These are phyloP conservation scores for Engystomops pustulosus DNA, from an alignment of 2,113 vertebrate genomes.

Conservation along the genomic window DNA sequence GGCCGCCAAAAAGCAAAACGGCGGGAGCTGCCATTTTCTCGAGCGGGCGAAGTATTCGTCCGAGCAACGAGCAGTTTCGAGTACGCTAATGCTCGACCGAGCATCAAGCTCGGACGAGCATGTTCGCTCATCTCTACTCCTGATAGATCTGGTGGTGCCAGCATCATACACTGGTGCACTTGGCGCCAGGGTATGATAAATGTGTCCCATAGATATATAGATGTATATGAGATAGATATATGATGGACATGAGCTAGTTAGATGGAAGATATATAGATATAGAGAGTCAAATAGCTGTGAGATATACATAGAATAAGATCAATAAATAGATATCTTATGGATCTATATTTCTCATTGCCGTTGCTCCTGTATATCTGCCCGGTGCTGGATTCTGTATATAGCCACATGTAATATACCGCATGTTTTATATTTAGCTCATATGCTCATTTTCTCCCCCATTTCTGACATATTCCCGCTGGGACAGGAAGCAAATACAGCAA, in stretches of 20 bases:
- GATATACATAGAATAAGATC: not conserved
- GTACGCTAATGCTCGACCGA: too few relatives aligned
- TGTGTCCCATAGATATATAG: too few relatives aligned
- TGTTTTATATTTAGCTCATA: not conserved
- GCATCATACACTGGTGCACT: too few relatives aligned
- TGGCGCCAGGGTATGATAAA: too few relatives aligned
- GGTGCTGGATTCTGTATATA: not conserved
- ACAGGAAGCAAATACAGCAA: not conserved
- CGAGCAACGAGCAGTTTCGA: too few relatives aligned
- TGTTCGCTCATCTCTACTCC: too few relatives aligned
- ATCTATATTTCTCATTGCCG: not conserved
- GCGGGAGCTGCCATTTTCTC: too few relatives aligned
- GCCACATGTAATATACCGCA: not conserved
- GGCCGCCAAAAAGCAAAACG: too few relatives aligned
- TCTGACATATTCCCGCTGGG: conserved; percentile 6
- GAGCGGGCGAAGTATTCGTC: too few relatives aligned
- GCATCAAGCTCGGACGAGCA: too few relatives aligned
- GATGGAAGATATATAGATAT: not conserved
- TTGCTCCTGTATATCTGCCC: not conserved
- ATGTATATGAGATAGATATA: not conserved
- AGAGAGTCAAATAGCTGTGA: not conserved
- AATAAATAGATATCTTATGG: not conserved
- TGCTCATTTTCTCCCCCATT: not conserved
- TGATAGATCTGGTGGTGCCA: too few relatives aligned
- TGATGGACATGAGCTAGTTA: not conserved